Evolutionary conservation across 2,888 invertebrate species (phyloP).

Genomic region (Dynastes tityus): DNA sequence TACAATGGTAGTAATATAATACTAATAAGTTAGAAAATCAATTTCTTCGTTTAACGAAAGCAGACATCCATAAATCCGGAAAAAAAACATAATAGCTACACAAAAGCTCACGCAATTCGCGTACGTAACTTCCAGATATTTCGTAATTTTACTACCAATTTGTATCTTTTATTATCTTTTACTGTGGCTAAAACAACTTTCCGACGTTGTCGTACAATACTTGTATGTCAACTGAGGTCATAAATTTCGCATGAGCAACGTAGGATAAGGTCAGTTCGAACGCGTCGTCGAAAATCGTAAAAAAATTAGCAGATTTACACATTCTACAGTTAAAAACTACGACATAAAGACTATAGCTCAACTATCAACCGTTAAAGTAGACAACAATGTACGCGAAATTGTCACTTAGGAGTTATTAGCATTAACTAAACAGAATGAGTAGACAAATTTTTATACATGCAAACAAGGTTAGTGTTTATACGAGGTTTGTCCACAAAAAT

Average conservation of each 20-base stretch:
- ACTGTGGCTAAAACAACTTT: slow-evolving; percentile 11
- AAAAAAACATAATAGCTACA: too few species aligned
- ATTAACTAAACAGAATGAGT: not conserved
- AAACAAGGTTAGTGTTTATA: too few species aligned
- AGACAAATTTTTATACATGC: not conserved
- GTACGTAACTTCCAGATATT: not conserved
- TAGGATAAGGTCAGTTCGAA: slow-evolving; percentile 28
- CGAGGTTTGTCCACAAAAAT: too few species aligned
- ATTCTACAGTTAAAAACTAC: slow-evolving; percentile 32
- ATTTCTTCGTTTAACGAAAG: too few species aligned
- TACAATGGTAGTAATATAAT: too few species aligned
- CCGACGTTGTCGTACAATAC: slow-evolving; percentile 3
- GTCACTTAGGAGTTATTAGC: not conserved
- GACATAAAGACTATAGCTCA: not conserved
- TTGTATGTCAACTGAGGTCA: not conserved
- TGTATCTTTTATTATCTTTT: slow-evolving; percentile 20
- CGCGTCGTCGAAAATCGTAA: slow-evolving; percentile 22
- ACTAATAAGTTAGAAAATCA: too few species aligned
- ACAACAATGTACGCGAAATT: not conserved
- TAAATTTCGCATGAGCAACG: slow-evolving; percentile 31
- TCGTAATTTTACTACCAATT: slow-evolving; percentile 12
- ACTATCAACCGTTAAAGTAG: not conserved
- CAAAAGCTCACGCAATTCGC: too few species aligned
- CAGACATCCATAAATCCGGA: too few species aligned
- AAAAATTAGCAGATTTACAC: slow-evolving; percentile 36